Conservation (phyloP, 2,113 vertebrate species). For the Trichomycterus rosablanca region DNA sequence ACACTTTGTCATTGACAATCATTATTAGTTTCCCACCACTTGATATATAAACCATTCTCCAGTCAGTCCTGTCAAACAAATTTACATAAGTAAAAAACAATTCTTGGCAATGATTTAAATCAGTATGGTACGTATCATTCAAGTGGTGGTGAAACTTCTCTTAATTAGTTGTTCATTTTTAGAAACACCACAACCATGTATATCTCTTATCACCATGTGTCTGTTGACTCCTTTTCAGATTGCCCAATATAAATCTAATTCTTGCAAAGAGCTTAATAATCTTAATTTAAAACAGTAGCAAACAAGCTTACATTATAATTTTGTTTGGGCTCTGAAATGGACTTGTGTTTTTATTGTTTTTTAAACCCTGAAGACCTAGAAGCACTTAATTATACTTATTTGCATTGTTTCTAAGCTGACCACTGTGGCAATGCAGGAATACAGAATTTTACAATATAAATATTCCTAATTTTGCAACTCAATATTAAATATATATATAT, state of each 20-base stretch:
- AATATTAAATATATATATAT: no score
- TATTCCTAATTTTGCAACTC: neutral
- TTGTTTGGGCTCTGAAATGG: constrained; percentile 35
- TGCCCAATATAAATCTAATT: neutral
- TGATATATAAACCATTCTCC: constrained; percentile 10
- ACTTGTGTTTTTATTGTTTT: constrained; percentile 8
- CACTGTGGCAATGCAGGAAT: neutral
- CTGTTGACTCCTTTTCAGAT: constrained; percentile 22
- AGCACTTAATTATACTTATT: neutral
- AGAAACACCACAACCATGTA: neutral
- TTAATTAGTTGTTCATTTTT: neutral
- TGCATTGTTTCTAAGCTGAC: neutral
- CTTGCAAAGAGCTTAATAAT: no score
- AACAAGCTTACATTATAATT: no score
- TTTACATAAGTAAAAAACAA: neutral
- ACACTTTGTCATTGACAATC: neutral
- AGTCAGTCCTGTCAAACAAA: constrained; percentile 1
- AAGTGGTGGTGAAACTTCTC: constrained; percentile 26
- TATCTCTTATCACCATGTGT: constrained; percentile 6
- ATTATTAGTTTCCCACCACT: constrained; percentile 24
- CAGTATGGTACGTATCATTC: neutral
- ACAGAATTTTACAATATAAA: neutral
- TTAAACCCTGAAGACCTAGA: constrained; percentile 33
- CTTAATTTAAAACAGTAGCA: no score
- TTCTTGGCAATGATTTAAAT: neutral